phyloP scores from a whole-genome alignment of 1,140 invertebrate species.

The Cherax destructor region DNA sequence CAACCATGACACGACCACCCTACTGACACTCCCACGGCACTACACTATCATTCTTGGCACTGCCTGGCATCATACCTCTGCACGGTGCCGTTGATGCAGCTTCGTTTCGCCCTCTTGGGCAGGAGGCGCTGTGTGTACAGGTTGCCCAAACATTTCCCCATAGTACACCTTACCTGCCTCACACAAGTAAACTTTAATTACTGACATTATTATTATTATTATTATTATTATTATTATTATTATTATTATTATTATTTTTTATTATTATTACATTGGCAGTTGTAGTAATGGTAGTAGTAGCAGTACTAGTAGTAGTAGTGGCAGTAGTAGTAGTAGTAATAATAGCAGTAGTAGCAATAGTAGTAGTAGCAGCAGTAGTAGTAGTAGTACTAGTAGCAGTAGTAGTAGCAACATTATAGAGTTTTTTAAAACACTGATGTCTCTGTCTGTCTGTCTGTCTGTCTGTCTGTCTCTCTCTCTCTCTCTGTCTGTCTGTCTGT shows the following conservation, averaged over 20 bases:
- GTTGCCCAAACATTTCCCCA: slow-evolving; percentile 36
- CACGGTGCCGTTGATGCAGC: slow-evolving; percentile 26
- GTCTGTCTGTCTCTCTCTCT: not conserved
- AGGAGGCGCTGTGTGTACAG: slow-evolving; percentile 46
- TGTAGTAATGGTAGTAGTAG: not conserved
- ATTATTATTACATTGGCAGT: not conserved
- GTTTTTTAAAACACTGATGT: not conserved
- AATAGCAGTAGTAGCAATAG: not conserved
- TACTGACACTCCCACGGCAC: not conserved
- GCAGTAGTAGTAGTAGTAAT: not conserved
- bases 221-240: not conserved
- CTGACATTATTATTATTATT: too few species aligned
- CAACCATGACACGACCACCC: too few species aligned
- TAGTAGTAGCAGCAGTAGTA: too few species aligned
- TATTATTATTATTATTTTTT: not conserved
- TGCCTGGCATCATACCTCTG: not conserved
- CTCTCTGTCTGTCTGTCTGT: not conserved
- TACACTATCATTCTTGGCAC: not conserved
- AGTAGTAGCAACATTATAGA: not conserved
- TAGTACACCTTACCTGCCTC: slow-evolving; percentile 23
- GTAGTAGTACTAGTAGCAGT: too few species aligned
- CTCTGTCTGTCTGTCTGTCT: too few species aligned
- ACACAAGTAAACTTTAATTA: too few species aligned
- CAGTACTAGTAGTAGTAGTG: not conserved
- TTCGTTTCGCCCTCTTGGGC: slow-evolving; percentile 37